Base-by-base conservation (phyloP, 2,888 invertebrate species). In the Thymelicus lineola region DNA sequence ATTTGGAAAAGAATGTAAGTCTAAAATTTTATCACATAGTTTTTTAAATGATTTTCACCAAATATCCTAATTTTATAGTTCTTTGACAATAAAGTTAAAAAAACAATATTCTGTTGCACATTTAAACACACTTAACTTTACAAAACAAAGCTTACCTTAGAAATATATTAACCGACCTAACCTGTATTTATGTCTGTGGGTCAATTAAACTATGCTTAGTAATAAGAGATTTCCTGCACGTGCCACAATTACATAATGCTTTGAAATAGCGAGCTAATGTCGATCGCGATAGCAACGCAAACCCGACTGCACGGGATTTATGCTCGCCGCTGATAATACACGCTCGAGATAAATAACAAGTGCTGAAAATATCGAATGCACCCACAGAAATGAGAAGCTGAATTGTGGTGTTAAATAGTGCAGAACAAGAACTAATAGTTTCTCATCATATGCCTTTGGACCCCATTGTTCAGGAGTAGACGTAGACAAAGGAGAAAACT, bases 201-300 rank as follows among this genome's bases (percentile, higher is more conserved):
- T 78, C 77, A 78, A 78, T 79, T 75, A 76, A 75, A 73, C 53
- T 72, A 55, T 71, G 68, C 72, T 65, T 72, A 69, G 77, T 78
- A 79, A 81, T 74, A 76, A 74, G 76, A 75, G 76, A 77, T 82
- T 80, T 80, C 80, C 77, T 75, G 76, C 81, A 81, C 81, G 81
- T 81, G 81, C 75, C 74, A 76, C 76, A 79, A 80, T 85, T 84
- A 80, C 80, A 78, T 82, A 86, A 86, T 75, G 72, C 76, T 71
- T 76, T 81, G 84, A 88, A 83, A 87, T 87, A 82, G 74, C 77
- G 75, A 74, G 77, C 79, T 85, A 86, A 86, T 84, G 80, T 76
- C 78, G 81, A 86, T 85, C 84, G 76, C 82, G 88, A 84, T 87
- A 85, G 80, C 76, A 73, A 72, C 75, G 79, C 75, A 77, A 80